Evolutionary conservation across 1,140 invertebrate species (phyloP), one percentile per base, ranked within the genome.

Genomic region (Colletes latitarsis): DNA sequence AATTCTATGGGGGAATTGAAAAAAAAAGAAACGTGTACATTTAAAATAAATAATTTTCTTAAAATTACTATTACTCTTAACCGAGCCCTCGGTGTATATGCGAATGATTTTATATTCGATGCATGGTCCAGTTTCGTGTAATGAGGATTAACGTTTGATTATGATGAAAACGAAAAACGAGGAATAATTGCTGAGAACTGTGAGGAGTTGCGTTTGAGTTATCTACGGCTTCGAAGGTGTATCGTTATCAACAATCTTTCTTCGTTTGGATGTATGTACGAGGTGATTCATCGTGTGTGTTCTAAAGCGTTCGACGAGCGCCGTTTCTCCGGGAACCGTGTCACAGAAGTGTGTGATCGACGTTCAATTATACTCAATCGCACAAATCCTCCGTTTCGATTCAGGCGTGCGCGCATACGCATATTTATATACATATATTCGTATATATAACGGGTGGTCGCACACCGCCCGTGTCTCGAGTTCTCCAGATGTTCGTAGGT

Each of bases 401-500:
- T 89, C 90, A 89, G 90, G 88, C 90, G 88, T 90, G 88, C 88
- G 88, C 89, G 86, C 86, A 90, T 88, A 87, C 73, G 73, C 86
- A 46, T 73, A 46, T 17, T 49, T 49, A 49, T 49, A 49, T 49
- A 49, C 8, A 49, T 49, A 46, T 17, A 46, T 17, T 12, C 10
- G 10, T 49, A 49, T 49, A 49, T 49, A 46, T 17, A 70, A 10
- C 85, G 82, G 81, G 72, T 78, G 77, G 79, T 79, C 21, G 39
- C 73, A 64, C 78, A 68, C 77, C 84, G 84, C 89, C 89, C 88
- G 91, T 92, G 91, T 93, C 92, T 93, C 92, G 92, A 92, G 92
- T 92, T 93, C 91, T 91, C 90, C 90, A 92, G 85, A 91, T 89
- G 89, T 87, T 84, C 81, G 78, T 87, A 76, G 76, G 77, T 87